phyloP scores from a whole-genome alignment of 2,888 invertebrate genomes.

The Camptogramma bilineatum region DNA sequence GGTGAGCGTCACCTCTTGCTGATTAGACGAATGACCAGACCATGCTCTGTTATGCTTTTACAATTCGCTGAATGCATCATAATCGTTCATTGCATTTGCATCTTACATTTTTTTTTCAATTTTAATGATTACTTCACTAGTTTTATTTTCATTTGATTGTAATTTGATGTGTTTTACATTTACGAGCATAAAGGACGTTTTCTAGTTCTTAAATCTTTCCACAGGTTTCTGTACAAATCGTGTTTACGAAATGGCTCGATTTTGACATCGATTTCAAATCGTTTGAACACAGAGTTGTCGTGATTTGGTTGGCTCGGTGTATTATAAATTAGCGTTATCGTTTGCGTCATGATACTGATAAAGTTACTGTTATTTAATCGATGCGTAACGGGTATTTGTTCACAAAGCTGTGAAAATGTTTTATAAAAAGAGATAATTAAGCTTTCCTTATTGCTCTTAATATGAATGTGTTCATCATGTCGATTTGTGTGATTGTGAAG shows the following conservation, averaged over 20 bases:
- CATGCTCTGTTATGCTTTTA: constrained; percentile 74
- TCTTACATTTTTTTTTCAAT: constrained; percentile 66
- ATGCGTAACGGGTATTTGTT: constrained; percentile 47
- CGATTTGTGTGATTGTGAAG: constrained; percentile 69
- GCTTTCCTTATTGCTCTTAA: constrained; percentile 76
- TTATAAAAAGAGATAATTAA: constrained; percentile 35
- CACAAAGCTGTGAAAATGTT: constrained; percentile 56
- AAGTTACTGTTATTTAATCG: constrained; percentile 49
- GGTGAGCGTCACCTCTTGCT: constrained; percentile 87
- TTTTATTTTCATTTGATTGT: constrained; percentile 68
- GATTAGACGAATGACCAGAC: constrained; percentile 39
- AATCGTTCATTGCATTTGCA: constrained; percentile 83
- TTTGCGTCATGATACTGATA: constrained; percentile 54
- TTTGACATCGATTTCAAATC: constrained; percentile 47
- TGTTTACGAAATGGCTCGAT: constrained; percentile 46
- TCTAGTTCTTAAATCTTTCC: constrained; percentile 40
- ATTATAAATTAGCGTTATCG: constrained; percentile 48
- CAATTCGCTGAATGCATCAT: constrained; percentile 81
- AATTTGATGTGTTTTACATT: constrained; percentile 71
- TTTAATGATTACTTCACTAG: constrained; percentile 61
- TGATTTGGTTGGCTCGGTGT: constrained; percentile 46
- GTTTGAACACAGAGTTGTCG: constrained; percentile 40
- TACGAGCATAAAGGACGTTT: constrained; percentile 78
- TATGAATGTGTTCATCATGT: constrained; percentile 67
- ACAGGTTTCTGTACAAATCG: constrained; percentile 47